Percentiles rank a stretch among this genome's conserved stretches.
Conservation (phyloP, 2,797 vertebrate species). For the Psittacula derbiana region DNA sequence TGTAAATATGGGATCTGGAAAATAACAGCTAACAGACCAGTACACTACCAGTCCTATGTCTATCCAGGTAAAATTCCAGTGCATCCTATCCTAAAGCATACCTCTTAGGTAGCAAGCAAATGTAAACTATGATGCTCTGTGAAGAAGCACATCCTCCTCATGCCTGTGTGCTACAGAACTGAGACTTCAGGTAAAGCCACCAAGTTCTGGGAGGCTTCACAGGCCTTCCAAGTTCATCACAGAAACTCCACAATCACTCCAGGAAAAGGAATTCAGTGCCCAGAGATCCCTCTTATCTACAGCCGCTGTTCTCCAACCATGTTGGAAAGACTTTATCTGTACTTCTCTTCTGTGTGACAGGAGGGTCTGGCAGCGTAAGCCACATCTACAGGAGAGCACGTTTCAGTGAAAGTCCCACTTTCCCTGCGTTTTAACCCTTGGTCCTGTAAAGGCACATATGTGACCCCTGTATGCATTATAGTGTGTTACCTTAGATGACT, state of each 20-base stretch:
- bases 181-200: not conserved
- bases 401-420: not conserved
- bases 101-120: not conserved
- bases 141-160: not conserved
- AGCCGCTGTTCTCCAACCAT: not conserved
- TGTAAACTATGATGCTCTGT: not conserved
- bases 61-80: not conserved
- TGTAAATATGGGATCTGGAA: not conserved
- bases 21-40: not conserved
- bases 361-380: not conserved
- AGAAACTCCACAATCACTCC: not conserved
- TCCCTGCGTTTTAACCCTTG: not conserved
- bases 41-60: not conserved
- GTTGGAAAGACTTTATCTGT: not conserved
- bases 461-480: not conserved
- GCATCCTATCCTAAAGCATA: not conserved
- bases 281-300: not conserved
- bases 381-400: not conserved
- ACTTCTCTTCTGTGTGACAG: not conserved
- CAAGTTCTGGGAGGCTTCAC: not conserved
- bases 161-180: not conserved
- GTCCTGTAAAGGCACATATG: not conserved
- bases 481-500: not conserved
- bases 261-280: not conserved
- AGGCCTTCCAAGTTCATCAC: not conserved